A percentile compares a stretch with the other conserved stretches of the same genome.
Conservation (phyloP, 2,797 vertebrate genomes). For the Babyrousa celebensis region DNA sequence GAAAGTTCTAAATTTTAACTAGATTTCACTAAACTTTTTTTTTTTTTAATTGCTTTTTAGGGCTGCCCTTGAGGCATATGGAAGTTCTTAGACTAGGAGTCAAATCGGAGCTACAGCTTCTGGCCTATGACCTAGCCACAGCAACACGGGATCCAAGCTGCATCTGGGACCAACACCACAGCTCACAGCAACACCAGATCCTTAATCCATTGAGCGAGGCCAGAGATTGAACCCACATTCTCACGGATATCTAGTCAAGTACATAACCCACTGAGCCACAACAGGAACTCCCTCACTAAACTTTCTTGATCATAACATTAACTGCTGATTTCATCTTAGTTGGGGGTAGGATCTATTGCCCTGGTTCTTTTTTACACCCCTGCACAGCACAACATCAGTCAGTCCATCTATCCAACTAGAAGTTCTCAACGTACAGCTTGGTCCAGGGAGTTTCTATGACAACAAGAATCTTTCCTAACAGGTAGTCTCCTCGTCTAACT, state of each 20-base stretch:
- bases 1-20: background rate
- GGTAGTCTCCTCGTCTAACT: background rate
- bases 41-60: background rate
- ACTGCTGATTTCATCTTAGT: background rate
- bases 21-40: constrained; percentile 15
- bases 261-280: too few relatives aligned
- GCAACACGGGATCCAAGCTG: too few relatives aligned
- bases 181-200: too few relatives aligned
- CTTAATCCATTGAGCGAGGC: too few relatives aligned
- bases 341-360: background rate
- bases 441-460: background rate
- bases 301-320: background rate
- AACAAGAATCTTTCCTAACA: background rate
- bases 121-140: too few relatives aligned
- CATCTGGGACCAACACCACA: too few relatives aligned
- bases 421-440: background rate
- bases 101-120: too few relatives aligned
- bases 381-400: background rate
- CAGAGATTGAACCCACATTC: too few relatives aligned
- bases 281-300: background rate
- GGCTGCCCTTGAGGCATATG: too few relatives aligned
- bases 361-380: background rate
- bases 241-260: too few relatives aligned
- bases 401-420: background rate
- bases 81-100: too few relatives aligned